Evolutionary conservation across 2,888 invertebrate species (phyloP).

Genomic region (Melanostoma mellinum): DNA sequence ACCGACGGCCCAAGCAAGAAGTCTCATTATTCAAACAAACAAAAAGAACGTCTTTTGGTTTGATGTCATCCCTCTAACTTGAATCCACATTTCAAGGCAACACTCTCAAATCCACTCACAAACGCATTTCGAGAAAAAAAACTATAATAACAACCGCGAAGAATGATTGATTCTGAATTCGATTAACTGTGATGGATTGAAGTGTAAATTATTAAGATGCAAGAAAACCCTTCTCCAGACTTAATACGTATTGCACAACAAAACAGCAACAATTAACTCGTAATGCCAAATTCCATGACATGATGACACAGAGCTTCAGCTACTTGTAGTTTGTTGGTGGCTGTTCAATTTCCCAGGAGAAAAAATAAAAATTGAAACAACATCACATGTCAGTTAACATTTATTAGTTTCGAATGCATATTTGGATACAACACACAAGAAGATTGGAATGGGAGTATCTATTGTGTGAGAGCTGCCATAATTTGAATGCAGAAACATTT

Average conservation of each 20-base stretch:
- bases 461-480: conserved; percentile 50
- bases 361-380: conserved; percentile 24
- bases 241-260: conserved; percentile 12
- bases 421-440: conserved; percentile 34
- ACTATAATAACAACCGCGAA: conserved; percentile 19
- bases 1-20: conserved; percentile 1
- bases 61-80: conserved; percentile 38
- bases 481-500: conserved; percentile 54
- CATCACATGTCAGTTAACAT: conserved; percentile 66
- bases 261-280: conserved; percentile 43
- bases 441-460: conserved; percentile 63
- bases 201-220: conserved; percentile 23
- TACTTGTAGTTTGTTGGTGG: conserved; percentile 1
- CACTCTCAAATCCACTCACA: conserved; percentile 36
- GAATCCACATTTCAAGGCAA: conserved; percentile 56
- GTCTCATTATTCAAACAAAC: neutral
- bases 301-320: conserved; percentile 49
- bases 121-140: conserved; percentile 25
- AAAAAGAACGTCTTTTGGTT: conserved; percentile 27
- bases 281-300: conserved; percentile 60
- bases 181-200: conserved; percentile 35
- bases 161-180: conserved; percentile 52
- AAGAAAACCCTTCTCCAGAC: conserved; percentile 52
- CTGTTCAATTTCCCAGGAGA: conserved; percentile 57
- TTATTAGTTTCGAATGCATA: conserved; percentile 62